Conservation (phyloP, 1,140 invertebrate species). For the Cyrtorhinus lividipennis region DNA sequence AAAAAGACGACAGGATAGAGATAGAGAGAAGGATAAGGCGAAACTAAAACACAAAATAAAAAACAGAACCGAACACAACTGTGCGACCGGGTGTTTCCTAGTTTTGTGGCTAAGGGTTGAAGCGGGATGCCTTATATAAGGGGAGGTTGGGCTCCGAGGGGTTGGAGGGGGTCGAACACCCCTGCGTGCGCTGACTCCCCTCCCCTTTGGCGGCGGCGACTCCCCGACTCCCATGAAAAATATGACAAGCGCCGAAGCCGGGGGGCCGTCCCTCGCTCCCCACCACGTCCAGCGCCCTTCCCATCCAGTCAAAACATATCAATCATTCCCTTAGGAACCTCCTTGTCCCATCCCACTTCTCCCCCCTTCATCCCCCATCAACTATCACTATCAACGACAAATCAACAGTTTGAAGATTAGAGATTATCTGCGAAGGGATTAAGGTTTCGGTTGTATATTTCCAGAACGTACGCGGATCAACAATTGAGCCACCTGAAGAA, state of each 20-base stretch:
- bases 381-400: too few species aligned
- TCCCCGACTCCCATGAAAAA: conserved; percentile 17
- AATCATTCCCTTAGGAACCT: conserved; percentile 6
- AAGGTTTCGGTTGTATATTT: too few species aligned
- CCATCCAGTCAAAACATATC: conserved; percentile 15
- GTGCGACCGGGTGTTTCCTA: conserved; percentile 16
- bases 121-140: conserved; percentile 19
- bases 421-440: too few species aligned
- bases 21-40: conserved; percentile 20
- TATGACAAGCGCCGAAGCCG: conserved; percentile 14
- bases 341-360: too few species aligned
- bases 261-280: not conserved
- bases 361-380: too few species aligned
- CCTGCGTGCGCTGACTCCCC: conserved; percentile 19
- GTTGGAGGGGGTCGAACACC: conserved; percentile 7
- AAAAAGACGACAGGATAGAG: conserved; percentile 6
- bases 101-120: conserved; percentile 3
- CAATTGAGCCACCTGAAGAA: too few species aligned
- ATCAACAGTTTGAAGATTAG: too few species aligned
- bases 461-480: too few species aligned
- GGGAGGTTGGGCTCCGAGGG: conserved; percentile 12
- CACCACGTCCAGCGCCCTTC: not conserved
- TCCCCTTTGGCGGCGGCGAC: conserved; percentile 11
- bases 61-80: conserved; percentile 21
- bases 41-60: conserved; percentile 24